A percentile compares a stretch with the other conserved stretches of the same genome.
Evolutionary conservation across 2,113 vertebrate species (phyloP).

Genomic region (Panthera uncia): DNA sequence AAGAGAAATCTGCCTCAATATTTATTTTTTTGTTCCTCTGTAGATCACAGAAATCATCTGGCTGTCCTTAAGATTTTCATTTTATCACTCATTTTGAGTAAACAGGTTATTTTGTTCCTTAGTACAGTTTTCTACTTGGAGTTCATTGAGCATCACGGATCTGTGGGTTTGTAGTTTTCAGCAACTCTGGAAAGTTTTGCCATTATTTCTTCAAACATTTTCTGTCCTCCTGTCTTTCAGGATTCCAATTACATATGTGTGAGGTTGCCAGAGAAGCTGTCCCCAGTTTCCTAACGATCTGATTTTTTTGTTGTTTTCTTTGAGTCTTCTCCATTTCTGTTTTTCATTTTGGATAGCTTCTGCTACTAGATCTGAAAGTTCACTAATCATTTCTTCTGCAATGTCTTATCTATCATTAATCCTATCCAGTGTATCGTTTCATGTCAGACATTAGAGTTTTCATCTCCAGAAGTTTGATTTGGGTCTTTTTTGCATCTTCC

Average conservation of each 20-base stretch:
- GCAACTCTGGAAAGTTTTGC: neutral
- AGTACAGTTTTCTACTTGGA: neutral
- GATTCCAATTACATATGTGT: neutral
- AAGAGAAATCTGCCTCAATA: neutral
- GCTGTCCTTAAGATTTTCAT: neutral
- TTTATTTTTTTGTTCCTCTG: neutral
- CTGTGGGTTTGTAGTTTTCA: neutral
- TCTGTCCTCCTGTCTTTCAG: neutral
- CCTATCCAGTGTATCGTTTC: neutral
- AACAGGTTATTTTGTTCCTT: neutral
- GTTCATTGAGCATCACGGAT: neutral
- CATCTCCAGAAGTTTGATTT: neutral
- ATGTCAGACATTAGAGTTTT: neutral
- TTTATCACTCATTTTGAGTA: neutral
- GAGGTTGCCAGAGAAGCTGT: neutral
- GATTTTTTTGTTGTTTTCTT: neutral
- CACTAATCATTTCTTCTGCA: neutral
- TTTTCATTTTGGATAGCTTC: neutral
- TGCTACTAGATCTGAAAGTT: neutral
- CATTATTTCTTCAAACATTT: neutral
- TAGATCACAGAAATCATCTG: neutral
- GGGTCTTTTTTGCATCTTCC: neutral
- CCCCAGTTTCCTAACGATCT: neutral
- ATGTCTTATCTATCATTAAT: constrained; percentile 17
- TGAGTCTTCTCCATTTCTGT: neutral